Evolutionary conservation across 1,140 invertebrate species (phyloP).

Genomic region (Aphaenogaster floridana): DNA sequence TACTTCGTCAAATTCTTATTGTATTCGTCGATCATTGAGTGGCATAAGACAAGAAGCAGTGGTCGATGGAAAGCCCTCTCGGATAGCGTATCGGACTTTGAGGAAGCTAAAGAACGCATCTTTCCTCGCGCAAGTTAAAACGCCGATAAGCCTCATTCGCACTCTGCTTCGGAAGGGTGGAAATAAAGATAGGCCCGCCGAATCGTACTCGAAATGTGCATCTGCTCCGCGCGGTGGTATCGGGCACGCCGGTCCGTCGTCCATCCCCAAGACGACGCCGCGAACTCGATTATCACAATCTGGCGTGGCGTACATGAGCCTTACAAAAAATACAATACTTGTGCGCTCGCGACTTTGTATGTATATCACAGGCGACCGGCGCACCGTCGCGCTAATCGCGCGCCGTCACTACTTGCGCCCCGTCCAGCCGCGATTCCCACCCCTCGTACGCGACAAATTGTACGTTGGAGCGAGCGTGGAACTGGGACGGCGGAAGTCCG

Average conservation of each 20-base stretch:
- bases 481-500: constrained; percentile 52
- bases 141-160: constrained; percentile 23
- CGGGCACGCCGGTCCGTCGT: constrained; percentile 73
- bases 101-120: neutral
- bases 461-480: neutral
- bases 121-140: constrained; percentile 11
- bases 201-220: constrained; percentile 3
- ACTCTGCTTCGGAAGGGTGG: neutral
- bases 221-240: neutral
- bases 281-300: constrained; percentile 86
- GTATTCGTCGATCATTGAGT: neutral
- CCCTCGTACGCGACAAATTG: neutral
- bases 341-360: constrained; percentile 79
- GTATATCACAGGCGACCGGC: constrained; percentile 74
- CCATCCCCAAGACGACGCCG: constrained; percentile 79
- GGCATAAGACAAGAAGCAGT: neutral
- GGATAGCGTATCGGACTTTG: neutral
- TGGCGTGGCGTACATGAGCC: constrained; percentile 81
- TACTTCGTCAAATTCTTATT: neutral
- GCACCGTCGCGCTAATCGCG: constrained; percentile 68
- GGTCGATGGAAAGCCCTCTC: neutral
- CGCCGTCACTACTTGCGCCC: constrained; percentile 46
- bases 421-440: constrained; percentile 27
- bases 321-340: constrained; percentile 87
- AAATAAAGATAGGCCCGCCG: constrained; percentile 15